Evolutionary conservation across 2,113 vertebrate species (phyloP), one percentile per base, ranked within the genome.

Genomic region (Notechis scutatus): DNA sequence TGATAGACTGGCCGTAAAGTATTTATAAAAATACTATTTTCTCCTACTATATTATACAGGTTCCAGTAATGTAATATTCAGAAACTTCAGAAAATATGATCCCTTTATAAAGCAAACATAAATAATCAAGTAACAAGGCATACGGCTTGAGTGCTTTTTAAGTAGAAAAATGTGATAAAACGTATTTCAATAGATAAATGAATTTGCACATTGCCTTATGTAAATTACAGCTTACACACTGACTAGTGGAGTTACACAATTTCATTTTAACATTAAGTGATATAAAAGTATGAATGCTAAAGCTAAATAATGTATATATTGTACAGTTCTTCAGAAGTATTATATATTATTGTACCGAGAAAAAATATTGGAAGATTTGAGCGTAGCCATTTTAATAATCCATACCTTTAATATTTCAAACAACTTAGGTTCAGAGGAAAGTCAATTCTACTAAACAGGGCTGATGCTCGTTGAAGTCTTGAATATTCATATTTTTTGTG

Each of bases 1-100:
- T 94, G 95, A 95, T 93, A 91, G 94, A 89, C 93, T 96, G 93
- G 93, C 91, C 87, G 93, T 85, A 93, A 87, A 4, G 86, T 94
- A 92, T 94, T 94, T 95, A 94, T 93, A 96, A 91, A 91, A 87
- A 91, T 2, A 95, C 94, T 94, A 95, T 93, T 95, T 95, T 95
- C 95, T 85, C 18, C 45, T 29, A 91, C 93, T 50, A 42, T 45
- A 92, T 96, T 95, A 94, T 94, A 95, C 94, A 95, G 93, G 1
- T 34, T 11, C 74, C 92, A 94, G 89, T 92, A 90, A 94, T 96
- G 95, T 94, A 96, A 94, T 95, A 94, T 90, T 87, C 47, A 50
- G 8, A 87, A 94, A 96, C 95, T 55, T 0, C 10, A 6, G 24
- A 45, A 56, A 92, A 89, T 91, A 91, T 88, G 94, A 21, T 88